Evolutionary conservation across 2,797 vertebrate genomes (phyloP).

Genomic region (Discoglossus pictus): DNA sequence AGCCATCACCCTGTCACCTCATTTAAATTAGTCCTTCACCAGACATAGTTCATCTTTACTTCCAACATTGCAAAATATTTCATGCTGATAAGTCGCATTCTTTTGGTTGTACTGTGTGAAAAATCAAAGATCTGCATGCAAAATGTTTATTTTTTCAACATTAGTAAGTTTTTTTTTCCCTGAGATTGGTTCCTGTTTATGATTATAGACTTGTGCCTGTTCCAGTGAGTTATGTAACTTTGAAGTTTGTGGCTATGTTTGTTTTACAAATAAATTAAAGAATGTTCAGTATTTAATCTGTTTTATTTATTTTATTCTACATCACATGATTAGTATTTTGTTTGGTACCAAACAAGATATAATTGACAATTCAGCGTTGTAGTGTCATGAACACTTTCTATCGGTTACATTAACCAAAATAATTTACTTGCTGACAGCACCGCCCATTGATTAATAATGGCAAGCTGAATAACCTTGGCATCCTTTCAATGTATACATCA

Average conservation of each 20-base stretch:
- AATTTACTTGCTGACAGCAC: not conserved
- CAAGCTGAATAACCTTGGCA: too few species aligned
- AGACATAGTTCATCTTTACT: not conserved
- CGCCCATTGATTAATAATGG: not conserved
- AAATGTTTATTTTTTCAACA: slow-evolving; percentile 52
- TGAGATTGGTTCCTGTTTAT: slow-evolving; percentile 51
- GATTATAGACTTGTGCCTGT: slow-evolving; percentile 50
- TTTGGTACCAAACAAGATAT: too few species aligned
- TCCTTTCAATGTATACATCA: too few species aligned
- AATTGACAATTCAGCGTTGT: too few species aligned
- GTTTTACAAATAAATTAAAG: not conserved
- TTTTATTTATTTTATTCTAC: too few species aligned
- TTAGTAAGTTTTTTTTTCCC: slow-evolving; percentile 56
- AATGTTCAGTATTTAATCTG: not conserved
- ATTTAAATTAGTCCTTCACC: too few species aligned
- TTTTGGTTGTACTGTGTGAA: slow-evolving; percentile 40
- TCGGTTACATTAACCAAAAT: too few species aligned
- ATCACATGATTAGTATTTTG: too few species aligned
- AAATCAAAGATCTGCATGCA: slow-evolving; percentile 51
- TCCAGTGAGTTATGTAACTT: slow-evolving; percentile 46
- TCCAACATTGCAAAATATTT: not conserved
- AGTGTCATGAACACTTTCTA: too few species aligned
- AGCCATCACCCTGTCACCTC: too few species aligned
- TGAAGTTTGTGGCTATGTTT: slow-evolving; percentile 25
- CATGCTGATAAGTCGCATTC: not conserved